phyloP scores from a whole-genome alignment of 2,113 vertebrate species.

The Varanus salvator region DNA sequence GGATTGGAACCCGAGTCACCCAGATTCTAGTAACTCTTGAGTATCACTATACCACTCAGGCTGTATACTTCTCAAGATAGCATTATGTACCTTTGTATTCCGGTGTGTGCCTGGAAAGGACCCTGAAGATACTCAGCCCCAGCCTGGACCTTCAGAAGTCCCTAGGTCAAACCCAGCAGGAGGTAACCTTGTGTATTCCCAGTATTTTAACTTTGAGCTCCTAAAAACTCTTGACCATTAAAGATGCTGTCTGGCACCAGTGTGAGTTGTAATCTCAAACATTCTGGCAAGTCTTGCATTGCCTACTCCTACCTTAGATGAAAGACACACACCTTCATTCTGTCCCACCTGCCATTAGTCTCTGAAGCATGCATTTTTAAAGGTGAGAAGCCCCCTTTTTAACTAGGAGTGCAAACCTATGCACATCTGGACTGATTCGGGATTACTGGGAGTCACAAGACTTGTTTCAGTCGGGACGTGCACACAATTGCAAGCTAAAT shows the following conservation, averaged over 20 bases:
- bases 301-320: neutral
- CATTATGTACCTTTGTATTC: neutral
- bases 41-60: neutral
- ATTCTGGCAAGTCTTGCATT: too few species aligned
- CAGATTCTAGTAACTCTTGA: neutral
- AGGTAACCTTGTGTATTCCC: too few species aligned
- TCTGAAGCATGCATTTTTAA: neutral
- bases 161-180: neutral
- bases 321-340: neutral
- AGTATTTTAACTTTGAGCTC: too few species aligned
- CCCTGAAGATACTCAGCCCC: neutral
- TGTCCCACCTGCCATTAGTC: neutral
- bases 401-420: neutral
- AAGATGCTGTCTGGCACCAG: too few species aligned
- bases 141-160: neutral
- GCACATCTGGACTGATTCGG: too few species aligned
- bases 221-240: too few species aligned
- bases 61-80: too few species aligned
- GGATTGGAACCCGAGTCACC: neutral
- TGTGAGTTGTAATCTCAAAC: too few species aligned
- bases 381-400: neutral
- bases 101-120: neutral
- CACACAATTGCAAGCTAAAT: neutral
- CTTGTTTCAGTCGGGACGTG: neutral
- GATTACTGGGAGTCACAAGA: too few species aligned